Base-by-base conservation (phyloP, 2,888 invertebrate genomes). In the Cantharis rufa region DNA sequence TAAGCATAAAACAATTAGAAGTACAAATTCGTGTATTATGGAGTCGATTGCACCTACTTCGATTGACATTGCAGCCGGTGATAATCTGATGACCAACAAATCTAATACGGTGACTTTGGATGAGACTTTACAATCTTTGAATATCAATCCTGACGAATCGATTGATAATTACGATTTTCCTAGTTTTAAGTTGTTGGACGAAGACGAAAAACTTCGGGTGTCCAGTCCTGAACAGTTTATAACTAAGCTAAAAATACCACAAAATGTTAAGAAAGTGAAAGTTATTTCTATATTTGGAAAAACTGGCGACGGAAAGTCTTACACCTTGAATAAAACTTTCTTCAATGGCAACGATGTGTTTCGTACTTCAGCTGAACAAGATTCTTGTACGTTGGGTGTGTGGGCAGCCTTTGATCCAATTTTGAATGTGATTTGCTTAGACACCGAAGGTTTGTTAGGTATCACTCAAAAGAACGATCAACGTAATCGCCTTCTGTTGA, bases 241-340 rank as follows among this genome's bases (percentile, higher is more conserved):
- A 10, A 85, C 87, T 48, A 87, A 87, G 73, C 84, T 92, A 21
- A 88, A 88, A 69, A 90, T 91, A 72, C 83, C 84, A 9, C 89
- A 89, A 64, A 88, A 86, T 68, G 87, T 89, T 27, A 86, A 88
- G 13, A 92, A 91, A 86, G 91, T 95, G 13, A 95, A 95, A 88
- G 95, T 95, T 15, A 91, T 95, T 0, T 94, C 95, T 11, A 94
- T 96, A 84, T 94, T 95, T 88, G 96, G 96, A 2, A 95, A 95
- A 84, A 94, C 94, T 0, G 95, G 95, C 0, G 95, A 95, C 88
- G 95, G 95, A 1, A 95, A 95, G 87, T 95, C 95, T 2, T 91
- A 93, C 84, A 94, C 94, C 0, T 88, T 95, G 84, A 96, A 96
- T 87, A 91, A 94, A 80, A 83, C 86, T 4, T 93, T 93, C 85